phyloP scores from a whole-genome alignment of 2,113 vertebrate species.

The Anarrhichthys ocellatus region DNA sequence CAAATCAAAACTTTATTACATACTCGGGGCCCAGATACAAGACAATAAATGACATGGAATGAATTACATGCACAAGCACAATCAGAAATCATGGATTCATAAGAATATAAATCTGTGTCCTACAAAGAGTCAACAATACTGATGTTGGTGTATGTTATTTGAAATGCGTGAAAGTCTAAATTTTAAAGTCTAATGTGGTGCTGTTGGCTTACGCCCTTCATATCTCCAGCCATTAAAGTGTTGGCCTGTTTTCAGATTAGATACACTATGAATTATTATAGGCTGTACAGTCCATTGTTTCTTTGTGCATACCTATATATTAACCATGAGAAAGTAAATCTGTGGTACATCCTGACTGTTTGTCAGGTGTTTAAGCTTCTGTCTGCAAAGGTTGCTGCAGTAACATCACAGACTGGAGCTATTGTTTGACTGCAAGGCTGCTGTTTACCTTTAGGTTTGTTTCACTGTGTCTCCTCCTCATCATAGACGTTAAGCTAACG shows the following conservation, averaged over 20 bases:
- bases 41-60: too few relatives aligned
- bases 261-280: neutral
- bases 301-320: neutral
- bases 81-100: too few relatives aligned
- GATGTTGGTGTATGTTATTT: too few relatives aligned
- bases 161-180: too few relatives aligned
- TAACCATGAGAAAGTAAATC: neutral
- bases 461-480: conserved; percentile 5
- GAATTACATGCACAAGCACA: too few relatives aligned
- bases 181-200: too few relatives aligned
- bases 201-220: too few relatives aligned
- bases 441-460: conserved; percentile 8
- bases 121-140: too few relatives aligned
- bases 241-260: too few relatives aligned
- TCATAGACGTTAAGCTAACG: neutral
- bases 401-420: neutral
- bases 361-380: conserved; percentile 19
- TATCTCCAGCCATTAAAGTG: too few relatives aligned
- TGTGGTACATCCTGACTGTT: conserved; percentile 1
- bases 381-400: neutral
- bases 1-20: too few relatives aligned
- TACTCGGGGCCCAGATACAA: too few relatives aligned
- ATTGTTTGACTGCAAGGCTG: conserved; percentile 17
- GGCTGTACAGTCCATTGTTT: neutral
- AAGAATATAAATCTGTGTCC: neutral